Evolutionary conservation across 2,113 vertebrate species (phyloP).

Genomic region (Pardalotus punctatus): DNA sequence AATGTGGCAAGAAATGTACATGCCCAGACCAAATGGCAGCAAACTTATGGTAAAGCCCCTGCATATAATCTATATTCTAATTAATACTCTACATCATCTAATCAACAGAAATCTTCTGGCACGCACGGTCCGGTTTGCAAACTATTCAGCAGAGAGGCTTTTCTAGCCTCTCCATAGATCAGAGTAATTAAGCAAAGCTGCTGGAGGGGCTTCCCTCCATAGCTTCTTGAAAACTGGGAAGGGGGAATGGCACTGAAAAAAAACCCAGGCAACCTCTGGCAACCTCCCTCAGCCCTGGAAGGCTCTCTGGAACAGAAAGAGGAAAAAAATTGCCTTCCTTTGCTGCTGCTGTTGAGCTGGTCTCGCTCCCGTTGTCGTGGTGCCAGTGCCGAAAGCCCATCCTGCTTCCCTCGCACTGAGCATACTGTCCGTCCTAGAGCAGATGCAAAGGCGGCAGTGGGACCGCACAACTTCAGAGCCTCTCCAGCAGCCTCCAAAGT

Average conservation of each 20-base stretch:
- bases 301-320: slow-evolving; percentile 65
- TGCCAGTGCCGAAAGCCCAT: slow-evolving; percentile 34
- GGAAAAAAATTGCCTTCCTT: slow-evolving; percentile 5
- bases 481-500: slow-evolving; percentile 46
- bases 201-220: slow-evolving; percentile 60
- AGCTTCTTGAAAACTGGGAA: slow-evolving; percentile 28
- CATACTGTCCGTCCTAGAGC: slow-evolving; percentile 33
- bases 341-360: slow-evolving; percentile 39
- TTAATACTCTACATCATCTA: slow-evolving; percentile 49
- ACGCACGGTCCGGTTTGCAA: background rate
- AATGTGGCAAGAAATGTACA: background rate
- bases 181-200: slow-evolving; percentile 74
- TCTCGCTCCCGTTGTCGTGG: slow-evolving; percentile 2
- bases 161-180: slow-evolving; percentile 52
- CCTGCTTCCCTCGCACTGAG: background rate
- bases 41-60: slow-evolving; percentile 17
- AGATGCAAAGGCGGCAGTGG: slow-evolving; percentile 42
- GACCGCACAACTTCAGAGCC: slow-evolving; percentile 52
- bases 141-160: slow-evolving; percentile 50
- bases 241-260: background rate
- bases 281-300: slow-evolving; percentile 56
- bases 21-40: slow-evolving; percentile 36
- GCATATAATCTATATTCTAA: slow-evolving; percentile 52
- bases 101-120: slow-evolving; percentile 65
- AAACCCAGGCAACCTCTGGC: slow-evolving; percentile 55